phyloP scores from a whole-genome alignment of 2,113 vertebrate species.

The Halcyon senegalensis region DNA sequence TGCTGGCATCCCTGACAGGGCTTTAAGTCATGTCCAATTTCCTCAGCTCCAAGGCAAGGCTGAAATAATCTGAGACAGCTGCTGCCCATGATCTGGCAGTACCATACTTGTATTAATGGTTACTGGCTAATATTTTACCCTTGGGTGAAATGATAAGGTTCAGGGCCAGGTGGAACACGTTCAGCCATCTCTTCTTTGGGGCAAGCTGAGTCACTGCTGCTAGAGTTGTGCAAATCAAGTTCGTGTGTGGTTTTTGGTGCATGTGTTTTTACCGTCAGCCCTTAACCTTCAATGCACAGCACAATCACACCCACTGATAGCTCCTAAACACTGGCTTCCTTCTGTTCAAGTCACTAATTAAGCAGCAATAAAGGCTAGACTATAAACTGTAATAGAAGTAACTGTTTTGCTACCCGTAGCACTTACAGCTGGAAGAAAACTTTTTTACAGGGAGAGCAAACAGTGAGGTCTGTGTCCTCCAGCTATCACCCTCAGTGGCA shows the following conservation, averaged over 20 bases:
- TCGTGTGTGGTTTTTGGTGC: constrained; percentile 1
- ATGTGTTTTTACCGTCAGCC: neutral
- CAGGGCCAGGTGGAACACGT: neutral
- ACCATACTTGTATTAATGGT: neutral
- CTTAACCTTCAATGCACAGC: neutral
- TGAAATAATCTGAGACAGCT: neutral
- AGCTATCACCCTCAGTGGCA: neutral
- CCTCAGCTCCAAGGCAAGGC: neutral
- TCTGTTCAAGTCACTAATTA: neutral
- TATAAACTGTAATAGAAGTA: neutral
- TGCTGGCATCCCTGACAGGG: neutral
- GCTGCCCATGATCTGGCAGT: neutral
- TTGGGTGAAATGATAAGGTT: neutral
- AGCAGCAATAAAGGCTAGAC: neutral
- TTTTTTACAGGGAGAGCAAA: neutral
- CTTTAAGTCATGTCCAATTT: neutral
- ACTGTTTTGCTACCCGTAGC: neutral
- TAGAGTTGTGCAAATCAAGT: neutral
- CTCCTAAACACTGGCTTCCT: neutral
- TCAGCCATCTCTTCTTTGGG: neutral
- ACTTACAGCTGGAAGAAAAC: neutral
- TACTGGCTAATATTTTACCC: neutral
- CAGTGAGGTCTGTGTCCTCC: neutral
- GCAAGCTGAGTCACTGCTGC: neutral
- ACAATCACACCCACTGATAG: rapidly evolving